phyloP scores from a whole-genome alignment of 2,888 invertebrate genomes.

The Eurytoma adleriae region DNA sequence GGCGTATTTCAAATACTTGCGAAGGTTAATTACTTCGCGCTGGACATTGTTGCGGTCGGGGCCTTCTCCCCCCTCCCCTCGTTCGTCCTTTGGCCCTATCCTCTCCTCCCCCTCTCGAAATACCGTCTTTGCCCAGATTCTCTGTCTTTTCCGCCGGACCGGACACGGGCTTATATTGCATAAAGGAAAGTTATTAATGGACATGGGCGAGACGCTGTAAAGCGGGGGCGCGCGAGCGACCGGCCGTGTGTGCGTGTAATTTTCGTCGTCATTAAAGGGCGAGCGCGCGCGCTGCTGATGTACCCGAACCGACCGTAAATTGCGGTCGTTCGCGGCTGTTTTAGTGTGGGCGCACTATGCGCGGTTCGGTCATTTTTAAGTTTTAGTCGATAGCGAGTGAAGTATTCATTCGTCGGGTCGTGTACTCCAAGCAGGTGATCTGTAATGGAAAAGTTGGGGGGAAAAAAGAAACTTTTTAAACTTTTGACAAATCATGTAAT shows the following conservation, averaged over 20 bases:
- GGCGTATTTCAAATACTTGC: slow-evolving; percentile 71
- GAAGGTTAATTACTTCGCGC: slow-evolving; percentile 69
- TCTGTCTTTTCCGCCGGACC: slow-evolving; percentile 23
- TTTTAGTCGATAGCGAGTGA: neutral
- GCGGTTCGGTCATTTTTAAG: slow-evolving; percentile 13
- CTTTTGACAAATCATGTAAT: too few species aligned
- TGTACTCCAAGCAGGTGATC: neutral
- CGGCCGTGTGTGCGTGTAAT: slow-evolving; percentile 19
- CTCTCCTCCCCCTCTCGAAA: neutral
- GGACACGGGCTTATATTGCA: slow-evolving; percentile 37
- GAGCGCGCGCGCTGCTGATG: neutral
- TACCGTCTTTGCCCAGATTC: neutral
- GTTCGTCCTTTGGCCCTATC: neutral
- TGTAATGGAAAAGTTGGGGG: too few species aligned
- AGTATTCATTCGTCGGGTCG: neutral
- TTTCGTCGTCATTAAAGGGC: slow-evolving; percentile 49
- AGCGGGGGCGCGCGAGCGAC: neutral
- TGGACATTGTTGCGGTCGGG: slow-evolving; percentile 66
- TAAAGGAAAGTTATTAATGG: slow-evolving; percentile 57
- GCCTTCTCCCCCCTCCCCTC: neutral
- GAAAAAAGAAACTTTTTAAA: too few species aligned
- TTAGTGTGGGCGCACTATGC: slow-evolving; percentile 17
- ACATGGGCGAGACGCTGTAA: slow-evolving; percentile 11
- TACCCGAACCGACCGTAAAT: slow-evolving; percentile 8
- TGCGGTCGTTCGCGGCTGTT: slow-evolving; percentile 19